Evolutionary conservation across 2,888 invertebrate species (phyloP).

Genomic region (Caenorhabditis uteleia): DNA sequence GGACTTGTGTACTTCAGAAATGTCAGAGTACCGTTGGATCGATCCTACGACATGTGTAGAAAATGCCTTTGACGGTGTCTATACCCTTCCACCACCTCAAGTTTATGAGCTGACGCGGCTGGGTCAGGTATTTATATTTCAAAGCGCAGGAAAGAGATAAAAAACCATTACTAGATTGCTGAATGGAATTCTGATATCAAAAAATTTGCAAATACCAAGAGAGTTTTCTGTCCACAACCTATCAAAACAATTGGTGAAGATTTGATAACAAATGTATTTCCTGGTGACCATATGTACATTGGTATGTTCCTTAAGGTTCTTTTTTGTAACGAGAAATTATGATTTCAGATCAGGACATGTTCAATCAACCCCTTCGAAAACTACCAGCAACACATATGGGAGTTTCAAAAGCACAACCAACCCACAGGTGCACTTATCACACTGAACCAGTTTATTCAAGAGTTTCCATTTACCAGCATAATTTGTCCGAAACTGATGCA

Average conservation of each 20-base stretch:
- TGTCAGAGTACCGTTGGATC: slow-evolving; percentile 47
- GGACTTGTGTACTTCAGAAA: slow-evolving; percentile 47
- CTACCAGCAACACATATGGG: slow-evolving; percentile 8
- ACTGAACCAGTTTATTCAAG: slow-evolving; percentile 24
- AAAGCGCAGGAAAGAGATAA: neutral
- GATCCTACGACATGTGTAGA: slow-evolving; percentile 37
- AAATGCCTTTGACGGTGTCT: slow-evolving; percentile 33
- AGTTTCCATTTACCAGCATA: slow-evolving; percentile 32
- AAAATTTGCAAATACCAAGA: slow-evolving; percentile 23
- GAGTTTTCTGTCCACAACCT: slow-evolving; percentile 44
- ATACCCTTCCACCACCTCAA: slow-evolving; percentile 65
- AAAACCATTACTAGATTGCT: too few species aligned
- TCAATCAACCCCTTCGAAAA: slow-evolving; percentile 23
- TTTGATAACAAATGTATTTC: slow-evolving; percentile 30
- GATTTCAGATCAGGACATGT: slow-evolving; percentile 31
- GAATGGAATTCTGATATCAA: too few species aligned
- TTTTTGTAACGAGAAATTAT: neutral
- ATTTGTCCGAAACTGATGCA: slow-evolving; percentile 15
- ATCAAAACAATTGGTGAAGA: slow-evolving; percentile 31
- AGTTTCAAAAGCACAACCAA: slow-evolving; percentile 13
- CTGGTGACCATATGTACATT: slow-evolving; percentile 47
- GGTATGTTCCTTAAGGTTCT: slow-evolving; percentile 15
- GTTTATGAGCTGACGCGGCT: slow-evolving; percentile 62
- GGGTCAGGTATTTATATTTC: slow-evolving; percentile 20
- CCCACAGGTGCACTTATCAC: slow-evolving; percentile 32